A percentile compares a stretch with the other conserved stretches of the same genome.
Conservation (phyloP, 2,888 invertebrate species). For the Cremastinae sp. region DNA sequence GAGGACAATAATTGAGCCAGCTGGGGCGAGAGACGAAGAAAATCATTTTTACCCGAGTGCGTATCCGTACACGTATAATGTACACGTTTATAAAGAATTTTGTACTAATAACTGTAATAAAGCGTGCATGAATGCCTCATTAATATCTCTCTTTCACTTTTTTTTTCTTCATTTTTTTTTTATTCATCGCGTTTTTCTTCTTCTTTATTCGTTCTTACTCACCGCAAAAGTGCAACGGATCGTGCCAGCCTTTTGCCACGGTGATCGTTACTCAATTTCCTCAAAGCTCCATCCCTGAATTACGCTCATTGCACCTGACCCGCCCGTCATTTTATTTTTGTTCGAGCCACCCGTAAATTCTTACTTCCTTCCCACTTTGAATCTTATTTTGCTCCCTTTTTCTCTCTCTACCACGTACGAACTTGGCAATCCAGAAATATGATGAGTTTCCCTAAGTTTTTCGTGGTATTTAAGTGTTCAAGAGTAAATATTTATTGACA, state of each 20-base stretch:
- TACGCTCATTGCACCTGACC: conserved; percentile 62
- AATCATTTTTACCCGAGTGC: not conserved
- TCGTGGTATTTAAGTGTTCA: no score
- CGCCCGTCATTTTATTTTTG: conserved; percentile 56
- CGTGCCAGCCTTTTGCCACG: conserved; percentile 35
- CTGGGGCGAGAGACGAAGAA: not conserved
- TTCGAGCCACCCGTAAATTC: conserved; percentile 13
- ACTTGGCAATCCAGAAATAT: no score
- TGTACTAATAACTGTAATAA: conserved; percentile 65
- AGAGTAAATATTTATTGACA: no score
- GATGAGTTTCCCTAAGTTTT: no score
- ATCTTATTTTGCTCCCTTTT: no score
- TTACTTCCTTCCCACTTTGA: not conserved
- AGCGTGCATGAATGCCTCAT: conserved; percentile 65
- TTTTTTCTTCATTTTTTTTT: not conserved
- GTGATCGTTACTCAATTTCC: conserved; percentile 57
- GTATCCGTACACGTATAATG: conserved; percentile 14
- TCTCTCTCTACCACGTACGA: not conserved
- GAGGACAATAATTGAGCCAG: conserved; percentile 50
- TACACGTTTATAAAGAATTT: conserved; percentile 58
- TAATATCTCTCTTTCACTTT: conserved; percentile 52
- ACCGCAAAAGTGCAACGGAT: conserved; percentile 5
- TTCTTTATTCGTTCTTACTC: not conserved
- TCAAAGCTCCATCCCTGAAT: conserved; percentile 58
- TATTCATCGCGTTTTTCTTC: not conserved